Base-by-base conservation (phyloP, 2,797 vertebrate genomes). In the Selene dorsalis region DNA sequence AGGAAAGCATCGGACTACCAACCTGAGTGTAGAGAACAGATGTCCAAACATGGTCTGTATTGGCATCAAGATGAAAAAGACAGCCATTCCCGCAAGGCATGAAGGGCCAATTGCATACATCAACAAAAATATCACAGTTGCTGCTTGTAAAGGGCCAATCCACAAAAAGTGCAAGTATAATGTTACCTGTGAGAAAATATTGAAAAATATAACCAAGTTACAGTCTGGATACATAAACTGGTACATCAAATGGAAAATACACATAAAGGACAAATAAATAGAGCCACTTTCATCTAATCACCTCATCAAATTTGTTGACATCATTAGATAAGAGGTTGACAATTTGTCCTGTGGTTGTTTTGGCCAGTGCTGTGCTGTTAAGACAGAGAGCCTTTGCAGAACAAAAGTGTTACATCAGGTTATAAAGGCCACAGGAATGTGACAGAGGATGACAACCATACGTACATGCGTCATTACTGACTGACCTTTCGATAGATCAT, bases 301-400 rank as follows among this genome's bases (percentile, higher is more conserved):
- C 98, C 96, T 99, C 96, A 86, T 99, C 98, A 91, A 98, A 99
- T 88, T 95, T 98, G 94, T 96, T 98, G 90, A 99, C 97, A 12
- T 99, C 97, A 0, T 98, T 98, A 74, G 98, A 99, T 74, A 99
- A 93, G 35, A 99, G 95, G 84, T 99, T 99, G 50, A 99, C 97
- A 69, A 98, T 97, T 86, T 99, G 98, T 74, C 98, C 98, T 0
- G 97, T 97, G 67, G 97, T 99, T 0, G 98, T 99, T 94, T 98
- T 95, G 53, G 95, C 92, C 94, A 99, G 91, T 10, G 97, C 97
- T 38, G 77, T 26, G 12, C 95, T 97, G 91, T 94, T 97, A 60
- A 99, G 95, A 89, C 94, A 94, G 79, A 99, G 95, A 3, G 97
- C 96, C 98, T 99, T 74, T 66, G 80, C 39, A 47, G 76, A 82